Percentiles rank a stretch among this genome's conserved stretches.
Evolutionary conservation across 2,888 invertebrate genomes (phyloP).

Genomic region (Pilophorus perplexus): DNA sequence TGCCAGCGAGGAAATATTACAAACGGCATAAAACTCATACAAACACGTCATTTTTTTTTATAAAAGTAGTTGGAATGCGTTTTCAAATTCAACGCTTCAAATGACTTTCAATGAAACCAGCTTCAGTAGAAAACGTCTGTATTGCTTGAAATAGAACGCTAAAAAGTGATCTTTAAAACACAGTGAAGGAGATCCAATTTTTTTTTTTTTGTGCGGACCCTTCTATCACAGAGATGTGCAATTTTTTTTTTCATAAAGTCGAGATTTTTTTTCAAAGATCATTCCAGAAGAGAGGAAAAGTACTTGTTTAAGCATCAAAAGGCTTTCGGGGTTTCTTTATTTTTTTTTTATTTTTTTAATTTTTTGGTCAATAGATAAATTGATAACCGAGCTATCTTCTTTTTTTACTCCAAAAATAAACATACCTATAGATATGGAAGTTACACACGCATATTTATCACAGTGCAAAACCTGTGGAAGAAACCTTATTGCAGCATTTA

Average conservation of each 20-base stretch:
- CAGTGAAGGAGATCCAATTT: slow-evolving; percentile 10
- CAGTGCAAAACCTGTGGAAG: slow-evolving; percentile 40
- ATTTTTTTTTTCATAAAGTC: not conserved
- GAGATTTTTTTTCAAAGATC: not conserved
- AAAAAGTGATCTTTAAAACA: not conserved
- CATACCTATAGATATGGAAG: slow-evolving; percentile 9
- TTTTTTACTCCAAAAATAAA: not conserved
- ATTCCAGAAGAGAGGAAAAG: not conserved
- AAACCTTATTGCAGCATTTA: slow-evolving; percentile 38
- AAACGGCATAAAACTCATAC: not conserved
- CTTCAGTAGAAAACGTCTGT: not conserved
- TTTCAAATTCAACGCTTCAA: not conserved
- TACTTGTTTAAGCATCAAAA: not conserved
- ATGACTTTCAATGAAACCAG: not conserved
- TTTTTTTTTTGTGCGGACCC: slow-evolving; percentile 28
- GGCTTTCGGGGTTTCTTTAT: not conserved
- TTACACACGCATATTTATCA: slow-evolving; percentile 17
- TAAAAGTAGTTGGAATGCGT: too few relatives aligned
- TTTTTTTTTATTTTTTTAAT: not conserved
- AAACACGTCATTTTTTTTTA: too few relatives aligned
- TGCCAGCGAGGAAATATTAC: too few relatives aligned
- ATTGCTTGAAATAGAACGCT: not conserved
- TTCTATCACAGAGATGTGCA: slow-evolving; percentile 33
- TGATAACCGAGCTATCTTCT: not conserved
- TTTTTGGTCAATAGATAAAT: not conserved